Conservation (phyloP, 2,888 invertebrate species). For the Calliphora vomitoria region DNA sequence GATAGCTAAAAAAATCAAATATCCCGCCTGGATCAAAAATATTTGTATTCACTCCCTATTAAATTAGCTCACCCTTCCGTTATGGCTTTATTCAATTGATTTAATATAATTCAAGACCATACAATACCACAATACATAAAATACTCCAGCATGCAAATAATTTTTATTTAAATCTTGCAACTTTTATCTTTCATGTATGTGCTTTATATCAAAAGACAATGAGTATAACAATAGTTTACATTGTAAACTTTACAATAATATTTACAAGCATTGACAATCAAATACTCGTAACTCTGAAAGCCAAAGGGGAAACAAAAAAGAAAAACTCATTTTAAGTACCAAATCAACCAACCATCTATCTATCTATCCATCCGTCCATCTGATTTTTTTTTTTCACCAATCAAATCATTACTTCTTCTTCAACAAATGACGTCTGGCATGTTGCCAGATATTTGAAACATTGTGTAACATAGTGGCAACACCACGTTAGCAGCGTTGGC, state of each 20-base stretch:
- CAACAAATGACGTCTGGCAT: conserved; percentile 6
- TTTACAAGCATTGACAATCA: background rate
- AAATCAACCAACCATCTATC: conserved; percentile 4
- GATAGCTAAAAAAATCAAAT: no score
- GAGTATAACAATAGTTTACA: background rate
- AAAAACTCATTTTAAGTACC: background rate
- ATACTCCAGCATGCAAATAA: background rate
- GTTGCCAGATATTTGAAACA: no score
- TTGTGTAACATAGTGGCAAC: no score
- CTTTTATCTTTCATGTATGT: background rate
- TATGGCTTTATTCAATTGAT: no score
- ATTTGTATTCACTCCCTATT: no score
- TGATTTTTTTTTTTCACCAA: background rate
- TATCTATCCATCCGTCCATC: no score
- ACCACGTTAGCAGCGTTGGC: no score
- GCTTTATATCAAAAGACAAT: background rate
- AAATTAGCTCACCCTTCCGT: no score
- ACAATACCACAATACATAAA: background rate
- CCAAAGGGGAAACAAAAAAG: background rate
- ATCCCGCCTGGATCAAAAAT: no score
- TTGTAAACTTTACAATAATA: no score
- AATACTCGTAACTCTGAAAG: background rate
- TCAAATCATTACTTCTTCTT: conserved; percentile 37
- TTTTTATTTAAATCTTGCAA: background rate
- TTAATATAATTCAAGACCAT: no score